Conservation (phyloP, 2,113 vertebrate genomes). For the Micromys minutus region DNA sequence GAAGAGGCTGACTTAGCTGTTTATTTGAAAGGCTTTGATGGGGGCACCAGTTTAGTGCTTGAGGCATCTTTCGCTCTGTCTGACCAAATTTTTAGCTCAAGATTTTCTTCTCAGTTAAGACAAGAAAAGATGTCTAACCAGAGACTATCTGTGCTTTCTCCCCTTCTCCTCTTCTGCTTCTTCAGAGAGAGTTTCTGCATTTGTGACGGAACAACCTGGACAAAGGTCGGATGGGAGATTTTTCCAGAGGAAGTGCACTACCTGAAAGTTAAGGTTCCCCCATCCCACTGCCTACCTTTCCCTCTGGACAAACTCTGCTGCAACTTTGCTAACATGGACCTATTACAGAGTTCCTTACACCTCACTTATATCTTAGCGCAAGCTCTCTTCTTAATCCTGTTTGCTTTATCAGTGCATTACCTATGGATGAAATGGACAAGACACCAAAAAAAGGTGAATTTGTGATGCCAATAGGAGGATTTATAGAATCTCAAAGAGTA, state of each 20-base stretch:
- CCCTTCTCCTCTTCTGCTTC: conserved; percentile 69
- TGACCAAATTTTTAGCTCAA: conserved; percentile 42
- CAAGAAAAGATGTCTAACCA: conserved; percentile 62
- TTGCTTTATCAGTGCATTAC: conserved; percentile 70
- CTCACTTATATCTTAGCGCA: conserved; percentile 45
- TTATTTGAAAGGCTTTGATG: not conserved
- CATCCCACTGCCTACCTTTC: conserved; percentile 59
- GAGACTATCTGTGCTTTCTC: conserved; percentile 6
- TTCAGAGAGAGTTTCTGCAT: conserved; percentile 52
- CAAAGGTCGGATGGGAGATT: conserved; percentile 80
- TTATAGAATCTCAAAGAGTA: conserved; percentile 9
- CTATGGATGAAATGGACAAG: conserved; percentile 78
- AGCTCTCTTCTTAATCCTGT: conserved; percentile 65
- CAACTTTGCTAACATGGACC: conserved; percentile 44
- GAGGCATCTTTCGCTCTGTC: conserved; percentile 10
- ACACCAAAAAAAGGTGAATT: conserved; percentile 73
- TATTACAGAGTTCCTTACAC: conserved; percentile 41
- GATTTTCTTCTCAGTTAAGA: conserved; percentile 49
- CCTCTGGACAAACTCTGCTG: conserved; percentile 71
- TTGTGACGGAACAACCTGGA: conserved; percentile 77
- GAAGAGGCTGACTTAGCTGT: not conserved
- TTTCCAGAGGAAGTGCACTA: conserved; percentile 74
- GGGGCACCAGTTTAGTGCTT: not conserved
- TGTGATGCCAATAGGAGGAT: conserved; percentile 4
- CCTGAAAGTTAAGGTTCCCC: conserved; percentile 47